Base-by-base conservation (phyloP, 2,797 vertebrate genomes). In the Ambastaia sidthimunki region DNA sequence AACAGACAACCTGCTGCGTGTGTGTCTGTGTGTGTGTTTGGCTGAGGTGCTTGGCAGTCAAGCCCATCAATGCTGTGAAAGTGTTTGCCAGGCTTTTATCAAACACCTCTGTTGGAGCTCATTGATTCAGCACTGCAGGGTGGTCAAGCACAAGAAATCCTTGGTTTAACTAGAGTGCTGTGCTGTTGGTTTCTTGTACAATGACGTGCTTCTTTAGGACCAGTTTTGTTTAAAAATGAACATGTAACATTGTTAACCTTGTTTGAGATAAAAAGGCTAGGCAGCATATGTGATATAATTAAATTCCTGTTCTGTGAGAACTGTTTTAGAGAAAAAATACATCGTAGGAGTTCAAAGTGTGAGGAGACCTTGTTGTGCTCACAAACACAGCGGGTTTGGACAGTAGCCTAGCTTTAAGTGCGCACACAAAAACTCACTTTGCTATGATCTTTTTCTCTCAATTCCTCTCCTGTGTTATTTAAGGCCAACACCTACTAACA, bases 71-170 rank as follows among this genome's bases (percentile, higher is more conserved):
- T 80, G 78, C 69, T 73, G 78, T 67, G 78, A 80, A 80, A 80
- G 78, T 74, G 79, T 78, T 84, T 76, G 70, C 79, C 79, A 81
- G 63, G 23, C 74, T 84, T 84, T 81, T 84, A 74, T 84, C 83
- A 81, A 81, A 84, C 60, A 62, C 63, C 83, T 81, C 83, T 54
- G 83, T 72, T 79, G 83, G 83, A 82, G 80, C 73, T 78, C 76
- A 84, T 81, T 84, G 83, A 84, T 84, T 84, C 71, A 57, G 80
- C 80, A 25, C 71, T 70, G 83, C 83, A 78, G 76, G 83, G 79
- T 74, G 80, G 80, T 78, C 52, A 80, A 67, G 60, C 70, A 66
- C 48, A 80, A 80, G 70, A 57, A 80, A 80, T 73, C 70, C 62
- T 31, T 73, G 57, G 47, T 74, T 82, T 63, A 74, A 50, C 74